phyloP scores from a whole-genome alignment of 2,797 vertebrate species.

The Manis javanica region DNA sequence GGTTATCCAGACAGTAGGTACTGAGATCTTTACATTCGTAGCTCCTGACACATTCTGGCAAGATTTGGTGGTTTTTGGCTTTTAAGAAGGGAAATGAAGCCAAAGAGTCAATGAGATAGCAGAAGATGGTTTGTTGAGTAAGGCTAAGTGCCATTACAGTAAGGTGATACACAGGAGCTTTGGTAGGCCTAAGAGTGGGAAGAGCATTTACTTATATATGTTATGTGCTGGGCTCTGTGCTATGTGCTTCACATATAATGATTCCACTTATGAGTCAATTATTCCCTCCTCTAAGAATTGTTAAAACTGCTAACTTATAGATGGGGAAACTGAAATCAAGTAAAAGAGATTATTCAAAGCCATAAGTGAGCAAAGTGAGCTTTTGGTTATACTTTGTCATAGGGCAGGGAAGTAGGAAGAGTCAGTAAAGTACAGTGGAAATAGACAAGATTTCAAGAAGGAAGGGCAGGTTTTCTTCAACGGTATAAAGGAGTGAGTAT shows the following conservation, averaged over 20 bases:
- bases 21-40: neutral
- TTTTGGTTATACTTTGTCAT: neutral
- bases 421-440: neutral
- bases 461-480: neutral
- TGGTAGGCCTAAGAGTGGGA: neutral
- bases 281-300: conserved; percentile 6
- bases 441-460: conserved; percentile 8
- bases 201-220: neutral
- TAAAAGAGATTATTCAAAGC: neutral
- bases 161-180: neutral
- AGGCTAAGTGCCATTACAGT: neutral
- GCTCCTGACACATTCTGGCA: neutral
- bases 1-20: neutral
- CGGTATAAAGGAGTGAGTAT: neutral
- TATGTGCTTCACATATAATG: neutral
- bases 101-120: neutral
- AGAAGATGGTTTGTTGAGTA: neutral
- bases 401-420: neutral
- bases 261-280: conserved; percentile 14
- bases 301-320: neutral
- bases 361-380: neutral
- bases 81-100: neutral
- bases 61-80: neutral
- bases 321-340: neutral
- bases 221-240: neutral